Percentiles rank a stretch among this genome's conserved stretches.
phyloP scores from a whole-genome alignment of 2,888 invertebrate species.

The Phrixothrix hirtus region DNA sequence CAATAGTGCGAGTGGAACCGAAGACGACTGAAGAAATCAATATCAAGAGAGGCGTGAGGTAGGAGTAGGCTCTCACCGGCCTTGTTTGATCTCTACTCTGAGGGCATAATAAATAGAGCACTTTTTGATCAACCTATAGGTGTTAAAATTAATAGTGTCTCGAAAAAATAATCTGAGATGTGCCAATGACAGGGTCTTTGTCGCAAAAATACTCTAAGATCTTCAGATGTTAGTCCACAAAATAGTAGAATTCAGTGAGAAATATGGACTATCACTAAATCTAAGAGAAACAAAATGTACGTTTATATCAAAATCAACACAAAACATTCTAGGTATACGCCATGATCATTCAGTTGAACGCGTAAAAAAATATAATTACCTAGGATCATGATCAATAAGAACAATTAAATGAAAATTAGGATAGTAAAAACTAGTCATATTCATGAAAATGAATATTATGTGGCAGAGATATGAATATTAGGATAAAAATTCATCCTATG shows the following conservation, averaged over 20 bases:
- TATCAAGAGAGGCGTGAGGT: too few relatives aligned
- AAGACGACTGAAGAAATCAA: too few relatives aligned
- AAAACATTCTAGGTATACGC: not conserved
- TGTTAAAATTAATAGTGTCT: too few relatives aligned
- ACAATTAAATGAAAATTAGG: constrained; percentile 4
- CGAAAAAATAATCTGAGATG: not conserved
- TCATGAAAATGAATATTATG: too few relatives aligned
- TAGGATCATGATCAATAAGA: constrained; percentile 5
- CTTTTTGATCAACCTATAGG: too few relatives aligned
- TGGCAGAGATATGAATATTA: too few relatives aligned
- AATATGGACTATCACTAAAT: constrained; percentile 1
- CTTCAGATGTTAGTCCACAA: not conserved
- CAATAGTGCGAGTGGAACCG: too few relatives aligned
- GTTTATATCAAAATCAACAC: not conserved
- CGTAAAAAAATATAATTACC: constrained; percentile 5
- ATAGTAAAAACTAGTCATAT: too few relatives aligned
- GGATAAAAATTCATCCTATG: constrained; percentile 8
- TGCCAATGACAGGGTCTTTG: not conserved
- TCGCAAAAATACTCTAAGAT: not conserved
- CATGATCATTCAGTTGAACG: constrained; percentile 1
- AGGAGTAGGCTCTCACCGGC: too few relatives aligned
- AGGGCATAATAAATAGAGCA: too few relatives aligned
- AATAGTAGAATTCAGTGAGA: not conserved
- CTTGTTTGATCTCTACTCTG: too few relatives aligned
- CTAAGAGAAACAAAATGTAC: not conserved